Base-by-base conservation (phyloP, 2,113 vertebrate genomes). In the Paratilapia polleni region DNA sequence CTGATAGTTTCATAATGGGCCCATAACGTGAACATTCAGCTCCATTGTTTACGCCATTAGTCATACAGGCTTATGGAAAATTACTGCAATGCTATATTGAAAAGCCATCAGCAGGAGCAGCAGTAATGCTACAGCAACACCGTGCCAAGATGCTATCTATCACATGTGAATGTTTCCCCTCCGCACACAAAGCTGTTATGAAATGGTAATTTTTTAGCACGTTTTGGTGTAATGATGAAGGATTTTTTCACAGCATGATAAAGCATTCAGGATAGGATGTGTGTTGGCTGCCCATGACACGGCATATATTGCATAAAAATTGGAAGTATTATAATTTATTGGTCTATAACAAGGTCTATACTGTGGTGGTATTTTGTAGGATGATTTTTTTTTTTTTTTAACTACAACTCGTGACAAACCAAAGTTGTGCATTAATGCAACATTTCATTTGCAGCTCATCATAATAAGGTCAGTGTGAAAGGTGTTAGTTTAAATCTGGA, bases 31-130 rank as follows among this genome's bases (percentile, higher is more conserved):
- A 91, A 93, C 93, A 91, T 94, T 91, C 54, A 43, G 75, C 85
- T 78, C 81, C 84, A 90, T 91, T 93, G 92, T 93, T 89, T 92
- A 91, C 26, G 47, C 91, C 88, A 93, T 94, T 93, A 94, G 92
- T 93, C 93, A 91, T 88, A 86, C 85, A 2, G 86, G 83, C 87
- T 89, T 92, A 93, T 88, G 87, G 90, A 83, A 92, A 93, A 91
- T 92, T 80, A 92, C 85, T 81, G 85, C 87, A 20, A 78, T 54
- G 88, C 84, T 86, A 62, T 77, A 85, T 88, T 92, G 92, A 90
- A 90, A 92, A 94, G 91, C 89, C 90, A 91, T 91, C 87, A 92
- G 84, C 83, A 8, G 82, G 47, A 36, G 89, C 85, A 47, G 84
- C 86, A 15, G 77, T 59, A 86, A 77, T 59, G 62, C 68, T 24